A percentile compares a stretch with the other conserved stretches of the same genome.
phyloP scores from a whole-genome alignment of 2,797 vertebrate genomes.

The Loriculus beryllinus region DNA sequence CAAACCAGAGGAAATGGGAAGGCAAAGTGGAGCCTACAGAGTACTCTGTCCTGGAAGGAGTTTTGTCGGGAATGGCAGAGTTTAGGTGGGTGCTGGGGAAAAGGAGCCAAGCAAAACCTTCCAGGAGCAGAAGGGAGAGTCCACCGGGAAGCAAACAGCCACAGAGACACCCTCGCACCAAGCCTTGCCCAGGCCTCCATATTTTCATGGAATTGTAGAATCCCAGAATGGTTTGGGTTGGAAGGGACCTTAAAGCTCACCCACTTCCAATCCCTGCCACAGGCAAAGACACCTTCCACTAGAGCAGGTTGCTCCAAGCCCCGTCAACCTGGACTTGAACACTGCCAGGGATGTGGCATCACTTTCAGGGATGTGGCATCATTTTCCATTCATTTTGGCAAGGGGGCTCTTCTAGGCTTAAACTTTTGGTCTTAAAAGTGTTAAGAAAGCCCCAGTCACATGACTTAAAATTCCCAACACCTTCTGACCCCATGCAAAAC shows the following conservation, averaged over 20 bases:
- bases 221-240: background rate
- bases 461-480: background rate
- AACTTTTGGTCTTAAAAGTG: background rate
- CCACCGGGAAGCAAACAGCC: background rate
- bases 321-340: background rate
- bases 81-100: background rate
- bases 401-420: background rate
- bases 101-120: background rate
- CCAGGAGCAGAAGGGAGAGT: background rate
- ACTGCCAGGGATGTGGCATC: background rate
- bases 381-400: background rate
- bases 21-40: background rate
- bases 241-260: background rate
- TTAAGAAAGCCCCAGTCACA: background rate
- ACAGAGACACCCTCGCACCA: accelerated
- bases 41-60: background rate
- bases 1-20: background rate
- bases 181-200: background rate
- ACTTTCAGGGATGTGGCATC: background rate
- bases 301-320: background rate
- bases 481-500: background rate
- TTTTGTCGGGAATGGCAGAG: background rate
- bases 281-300: background rate
- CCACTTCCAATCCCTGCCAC: background rate
- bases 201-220: background rate